These are phyloP conservation scores for Heliconius congener DNA, from an alignment of 1,140 invertebrate species.

Conservation along the genomic window DNA sequence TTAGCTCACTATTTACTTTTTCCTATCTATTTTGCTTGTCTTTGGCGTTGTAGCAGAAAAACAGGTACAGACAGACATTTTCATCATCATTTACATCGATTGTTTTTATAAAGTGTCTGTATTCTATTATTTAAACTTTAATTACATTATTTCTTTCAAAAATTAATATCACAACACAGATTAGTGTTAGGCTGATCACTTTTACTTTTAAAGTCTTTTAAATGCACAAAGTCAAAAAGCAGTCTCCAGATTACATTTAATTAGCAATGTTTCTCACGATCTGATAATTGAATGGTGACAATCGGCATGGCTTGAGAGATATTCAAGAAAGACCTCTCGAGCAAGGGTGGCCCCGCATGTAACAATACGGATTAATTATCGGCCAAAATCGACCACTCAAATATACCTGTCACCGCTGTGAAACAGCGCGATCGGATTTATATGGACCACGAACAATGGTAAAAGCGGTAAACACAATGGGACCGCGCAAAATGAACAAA, in stretches of 20 bases:
- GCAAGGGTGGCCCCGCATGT: constrained; percentile 69
- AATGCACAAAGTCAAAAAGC: neutral
- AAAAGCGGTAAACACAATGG: constrained; percentile 75
- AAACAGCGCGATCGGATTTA: constrained; percentile 73
- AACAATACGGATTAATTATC: constrained; percentile 81
- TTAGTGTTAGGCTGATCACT: too few relatives aligned
- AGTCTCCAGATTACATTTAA: neutral
- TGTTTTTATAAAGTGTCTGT: neutral
- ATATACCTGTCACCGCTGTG: constrained; percentile 78
- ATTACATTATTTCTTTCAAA: too few relatives aligned
- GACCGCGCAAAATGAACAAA: constrained; percentile 64
- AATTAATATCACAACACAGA: too few relatives aligned
- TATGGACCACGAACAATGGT: constrained; percentile 76
- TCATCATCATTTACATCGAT: neutral
- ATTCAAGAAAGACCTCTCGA: constrained; percentile 9
- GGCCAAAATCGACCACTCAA: constrained; percentile 77
- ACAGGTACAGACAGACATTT: neutral
- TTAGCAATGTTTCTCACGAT: constrained; percentile 8
- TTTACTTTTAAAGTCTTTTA: too few relatives aligned
- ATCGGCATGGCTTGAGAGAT: constrained; percentile 20
- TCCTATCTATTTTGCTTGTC: neutral
- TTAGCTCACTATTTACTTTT: constrained; percentile 7
- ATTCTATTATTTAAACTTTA: too few relatives aligned
- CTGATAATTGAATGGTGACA: constrained; percentile 12
- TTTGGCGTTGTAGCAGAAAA: constrained; percentile 3